A percentile compares a stretch with the other conserved stretches of the same genome.
Evolutionary conservation across 2,113 vertebrate species (phyloP).

Genomic region (Megaceryle maxima): DNA sequence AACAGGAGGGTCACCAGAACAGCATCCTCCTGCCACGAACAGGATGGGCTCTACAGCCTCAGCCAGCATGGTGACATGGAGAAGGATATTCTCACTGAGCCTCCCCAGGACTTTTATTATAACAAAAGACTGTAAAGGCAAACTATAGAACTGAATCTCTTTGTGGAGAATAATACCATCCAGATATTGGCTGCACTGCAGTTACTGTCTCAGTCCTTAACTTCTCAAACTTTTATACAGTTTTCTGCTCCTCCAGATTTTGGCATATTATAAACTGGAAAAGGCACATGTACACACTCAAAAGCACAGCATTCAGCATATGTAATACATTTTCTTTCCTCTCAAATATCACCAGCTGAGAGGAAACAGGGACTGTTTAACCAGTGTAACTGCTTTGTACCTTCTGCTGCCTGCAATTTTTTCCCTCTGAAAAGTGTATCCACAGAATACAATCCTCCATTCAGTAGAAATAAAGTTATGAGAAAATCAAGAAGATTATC

Average conservation of each 20-base stretch:
- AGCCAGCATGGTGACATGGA: fast-evolving
- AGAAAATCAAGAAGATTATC: background rate
- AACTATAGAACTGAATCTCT: background rate
- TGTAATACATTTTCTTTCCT: background rate
- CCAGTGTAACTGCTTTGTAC: background rate
- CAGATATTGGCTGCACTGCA: background rate
- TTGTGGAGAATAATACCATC: background rate
- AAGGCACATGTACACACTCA: background rate
- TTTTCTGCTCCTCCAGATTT: background rate
- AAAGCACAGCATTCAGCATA: background rate
- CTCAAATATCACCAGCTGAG: background rate
- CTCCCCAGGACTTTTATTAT: background rate
- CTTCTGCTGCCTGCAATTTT: background rate
- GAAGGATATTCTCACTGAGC: no score
- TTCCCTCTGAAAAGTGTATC: background rate
- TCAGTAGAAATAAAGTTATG: background rate
- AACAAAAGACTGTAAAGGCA: background rate
- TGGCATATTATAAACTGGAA: background rate
- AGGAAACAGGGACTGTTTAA: background rate
- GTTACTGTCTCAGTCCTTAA: background rate
- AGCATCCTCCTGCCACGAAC: fast-evolving
- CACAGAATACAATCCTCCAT: background rate
- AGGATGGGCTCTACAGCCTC: background rate
- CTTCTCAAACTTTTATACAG: background rate
- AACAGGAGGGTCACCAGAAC: background rate